Evolutionary conservation across 2,113 vertebrate genomes (phyloP).

Genomic region (Sturnira hondurensis): DNA sequence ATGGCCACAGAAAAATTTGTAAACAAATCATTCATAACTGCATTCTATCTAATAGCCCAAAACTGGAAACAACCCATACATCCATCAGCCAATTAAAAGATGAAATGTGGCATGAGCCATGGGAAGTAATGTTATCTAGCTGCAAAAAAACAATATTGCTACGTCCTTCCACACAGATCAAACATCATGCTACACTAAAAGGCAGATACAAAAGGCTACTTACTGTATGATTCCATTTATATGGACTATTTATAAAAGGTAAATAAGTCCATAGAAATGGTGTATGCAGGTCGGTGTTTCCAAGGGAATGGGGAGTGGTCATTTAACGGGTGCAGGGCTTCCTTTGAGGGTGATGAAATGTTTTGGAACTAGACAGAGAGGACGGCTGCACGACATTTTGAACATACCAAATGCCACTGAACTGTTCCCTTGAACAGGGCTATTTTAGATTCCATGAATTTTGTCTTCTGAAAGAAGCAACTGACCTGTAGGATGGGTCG

Average conservation of each 20-base stretch:
- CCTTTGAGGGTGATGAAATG: background rate
- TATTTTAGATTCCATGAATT: background rate
- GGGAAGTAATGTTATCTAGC: background rate
- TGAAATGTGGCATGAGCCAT: background rate
- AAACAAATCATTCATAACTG: background rate
- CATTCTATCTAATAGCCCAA: background rate
- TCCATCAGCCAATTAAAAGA: background rate
- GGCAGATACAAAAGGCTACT: background rate
- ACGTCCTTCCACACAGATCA: no score
- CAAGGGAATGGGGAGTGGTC: no score
- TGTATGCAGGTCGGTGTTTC: rapidly evolving
- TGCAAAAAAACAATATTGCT: background rate
- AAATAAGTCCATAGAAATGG: background rate
- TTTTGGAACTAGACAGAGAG: background rate
- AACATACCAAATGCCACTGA: background rate
- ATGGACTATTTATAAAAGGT: background rate
- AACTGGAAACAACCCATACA: background rate
- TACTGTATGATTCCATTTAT: background rate
- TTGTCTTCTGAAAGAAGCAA: background rate
- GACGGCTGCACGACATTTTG: background rate
- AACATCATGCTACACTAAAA: background rate
- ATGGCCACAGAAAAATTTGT: background rate
- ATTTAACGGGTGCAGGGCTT: background rate
- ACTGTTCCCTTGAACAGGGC: background rate
- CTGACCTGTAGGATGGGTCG: background rate